Evolutionary conservation across 2,888 invertebrate species (phyloP).

Genomic region (Bursaphelenchus okinawaensis): DNA sequence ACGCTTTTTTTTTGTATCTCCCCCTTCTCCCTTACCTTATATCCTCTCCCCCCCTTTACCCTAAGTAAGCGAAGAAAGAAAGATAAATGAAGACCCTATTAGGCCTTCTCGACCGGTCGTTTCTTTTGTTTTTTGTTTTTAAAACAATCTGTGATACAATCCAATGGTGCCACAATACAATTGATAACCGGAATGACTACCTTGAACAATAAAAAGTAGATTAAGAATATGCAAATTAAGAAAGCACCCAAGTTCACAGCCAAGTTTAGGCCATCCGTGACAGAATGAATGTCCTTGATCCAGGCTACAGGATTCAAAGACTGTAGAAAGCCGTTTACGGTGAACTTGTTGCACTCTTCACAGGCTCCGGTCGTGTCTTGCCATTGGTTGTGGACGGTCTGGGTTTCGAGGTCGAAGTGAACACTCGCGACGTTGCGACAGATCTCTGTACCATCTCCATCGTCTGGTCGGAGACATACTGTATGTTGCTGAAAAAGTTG

Average conservation of each 20-base stretch:
- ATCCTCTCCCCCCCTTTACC: too few relatives aligned
- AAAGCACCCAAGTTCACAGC: constrained; percentile 39
- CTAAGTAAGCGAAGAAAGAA: too few relatives aligned
- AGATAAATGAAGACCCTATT: too few relatives aligned
- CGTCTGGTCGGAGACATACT: constrained; percentile 45
- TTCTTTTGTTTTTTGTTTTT: not conserved
- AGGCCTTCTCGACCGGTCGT: too few relatives aligned
- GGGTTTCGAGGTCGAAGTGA: constrained; percentile 24
- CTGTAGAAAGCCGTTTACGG: constrained; percentile 38
- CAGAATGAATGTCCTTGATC: constrained; percentile 41
- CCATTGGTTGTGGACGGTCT: constrained; percentile 27
- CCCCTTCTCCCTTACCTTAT: too few relatives aligned
- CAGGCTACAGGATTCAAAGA: constrained; percentile 45
- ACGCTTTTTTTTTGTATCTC: too few relatives aligned
- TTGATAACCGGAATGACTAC: constrained; percentile 36
- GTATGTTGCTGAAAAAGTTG: constrained; percentile 15
- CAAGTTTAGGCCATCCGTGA: constrained; percentile 39
- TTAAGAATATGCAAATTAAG: constrained; percentile 17
- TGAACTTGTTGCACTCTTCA: constrained; percentile 49
- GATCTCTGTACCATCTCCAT: constrained; percentile 29
- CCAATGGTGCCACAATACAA: constrained; percentile 31
- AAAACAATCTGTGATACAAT: not conserved
- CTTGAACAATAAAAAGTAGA: constrained; percentile 40
- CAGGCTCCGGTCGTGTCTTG: constrained; percentile 33
- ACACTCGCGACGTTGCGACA: constrained; percentile 41